These are phyloP conservation scores for Nasua narica DNA, from an alignment of 2,797 vertebrate genomes.

Conservation along the genomic window DNA sequence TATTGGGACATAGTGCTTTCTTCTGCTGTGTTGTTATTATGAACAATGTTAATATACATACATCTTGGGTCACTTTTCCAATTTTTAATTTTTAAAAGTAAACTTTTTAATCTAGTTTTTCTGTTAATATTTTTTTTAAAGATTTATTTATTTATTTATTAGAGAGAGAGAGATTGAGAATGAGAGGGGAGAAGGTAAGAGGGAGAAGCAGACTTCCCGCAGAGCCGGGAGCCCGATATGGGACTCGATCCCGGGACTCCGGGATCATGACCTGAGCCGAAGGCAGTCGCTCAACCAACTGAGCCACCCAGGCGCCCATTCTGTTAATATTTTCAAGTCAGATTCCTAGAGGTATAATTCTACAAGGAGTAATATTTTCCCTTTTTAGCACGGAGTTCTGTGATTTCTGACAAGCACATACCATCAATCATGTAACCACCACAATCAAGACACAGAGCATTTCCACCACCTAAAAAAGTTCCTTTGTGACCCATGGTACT, in stretches of 20 bases:
- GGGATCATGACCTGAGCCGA: no score
- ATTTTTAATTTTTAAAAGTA: not conserved
- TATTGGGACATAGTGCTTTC: not conserved
- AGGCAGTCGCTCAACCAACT: no score
- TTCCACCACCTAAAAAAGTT: not conserved
- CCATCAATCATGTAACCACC: not conserved
- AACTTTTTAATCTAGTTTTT: not conserved
- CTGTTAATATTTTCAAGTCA: not conserved
- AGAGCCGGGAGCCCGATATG: no score
- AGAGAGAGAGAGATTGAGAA: no score
- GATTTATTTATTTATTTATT: no score
- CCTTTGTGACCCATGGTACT: not conserved
- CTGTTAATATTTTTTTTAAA: no score
- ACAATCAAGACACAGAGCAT: not conserved
- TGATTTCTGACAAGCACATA: not conserved
- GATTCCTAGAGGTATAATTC: not conserved
- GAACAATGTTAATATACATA: not conserved
- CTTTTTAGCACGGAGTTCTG: not conserved
- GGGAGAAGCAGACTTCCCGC: no score
- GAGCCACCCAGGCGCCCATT: no score
- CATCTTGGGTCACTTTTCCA: not conserved
- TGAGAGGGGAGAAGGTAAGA: no score
- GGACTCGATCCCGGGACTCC: no score
- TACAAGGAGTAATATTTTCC: not conserved
- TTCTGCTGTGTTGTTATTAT: not conserved